Conservation (phyloP, 2,888 invertebrate species). For the Drosophila paucipuncta region DNA sequence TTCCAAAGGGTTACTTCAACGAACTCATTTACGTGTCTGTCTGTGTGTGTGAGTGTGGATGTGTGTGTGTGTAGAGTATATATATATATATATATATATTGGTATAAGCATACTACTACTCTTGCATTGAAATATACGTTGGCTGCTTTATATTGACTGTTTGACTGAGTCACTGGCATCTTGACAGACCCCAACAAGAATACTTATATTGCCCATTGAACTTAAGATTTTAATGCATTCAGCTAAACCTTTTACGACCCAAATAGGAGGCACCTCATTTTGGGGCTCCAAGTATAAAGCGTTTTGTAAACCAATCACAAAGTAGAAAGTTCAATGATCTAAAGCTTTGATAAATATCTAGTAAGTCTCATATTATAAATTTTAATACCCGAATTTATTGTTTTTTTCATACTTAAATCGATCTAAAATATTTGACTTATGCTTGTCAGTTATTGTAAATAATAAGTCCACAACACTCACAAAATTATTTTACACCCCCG, state of each 20-base stretch:
- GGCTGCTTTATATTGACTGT: conserved; percentile 43
- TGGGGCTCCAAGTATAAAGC: not conserved
- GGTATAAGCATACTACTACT: not conserved
- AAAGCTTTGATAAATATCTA: not conserved
- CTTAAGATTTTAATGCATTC: conserved; percentile 34
- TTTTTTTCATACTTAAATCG: not conserved
- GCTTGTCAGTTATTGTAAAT: not conserved
- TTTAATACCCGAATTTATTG: not conserved
- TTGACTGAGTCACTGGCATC: conserved; percentile 20
- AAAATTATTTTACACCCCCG: not conserved
- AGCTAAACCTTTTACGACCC: not conserved
- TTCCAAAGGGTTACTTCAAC: conserved; percentile 63
- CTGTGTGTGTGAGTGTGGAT: conserved; percentile 12
- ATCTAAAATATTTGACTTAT: not conserved
- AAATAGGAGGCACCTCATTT: conserved; percentile 3
- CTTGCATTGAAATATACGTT: conserved; percentile 11
- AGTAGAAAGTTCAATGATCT: not conserved
- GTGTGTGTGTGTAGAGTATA: not conserved
- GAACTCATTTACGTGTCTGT: conserved; percentile 4
- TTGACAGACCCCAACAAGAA: not conserved
- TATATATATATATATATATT: not conserved
- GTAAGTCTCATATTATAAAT: not conserved
- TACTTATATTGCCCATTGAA: conserved; percentile 34
- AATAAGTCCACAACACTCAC: not conserved
- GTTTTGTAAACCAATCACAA: not conserved